Evolutionary conservation across 2,888 invertebrate species (phyloP).

Genomic region (Liopterus haemorrhoidalis): DNA sequence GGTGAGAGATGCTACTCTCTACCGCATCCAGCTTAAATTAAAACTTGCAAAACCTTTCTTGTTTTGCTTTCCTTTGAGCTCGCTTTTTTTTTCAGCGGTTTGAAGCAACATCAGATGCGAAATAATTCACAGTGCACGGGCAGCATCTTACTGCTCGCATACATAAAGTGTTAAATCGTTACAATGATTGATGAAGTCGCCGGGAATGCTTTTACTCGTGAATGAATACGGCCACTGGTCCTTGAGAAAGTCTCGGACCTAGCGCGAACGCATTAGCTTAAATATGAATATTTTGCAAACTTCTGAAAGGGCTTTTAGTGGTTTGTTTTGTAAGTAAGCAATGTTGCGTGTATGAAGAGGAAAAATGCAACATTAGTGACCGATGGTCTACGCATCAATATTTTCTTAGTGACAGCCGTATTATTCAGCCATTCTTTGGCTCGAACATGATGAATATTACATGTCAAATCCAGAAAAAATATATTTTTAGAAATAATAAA

Average conservation of each 20-base stretch:
- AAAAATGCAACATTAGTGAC: too few relatives aligned
- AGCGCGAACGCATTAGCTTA: constrained; percentile 20
- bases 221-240: too few relatives aligned
- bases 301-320: constrained; percentile 12
- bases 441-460: too few relatives aligned
- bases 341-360: too few relatives aligned
- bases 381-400: too few relatives aligned
- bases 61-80: constrained; percentile 28
- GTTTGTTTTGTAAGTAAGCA: constrained; percentile 24
- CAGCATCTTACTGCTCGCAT: constrained; percentile 7
- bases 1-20: constrained; percentile 6
- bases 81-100: constrained; percentile 26
- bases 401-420: too few relatives aligned
- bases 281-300: constrained; percentile 19
- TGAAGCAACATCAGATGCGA: constrained; percentile 27
- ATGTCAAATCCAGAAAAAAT: too few relatives aligned
- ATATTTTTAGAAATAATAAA: too few relatives aligned
- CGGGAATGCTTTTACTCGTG: constrained; percentile 22
- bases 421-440: too few relatives aligned
- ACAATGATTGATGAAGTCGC: constrained; percentile 23
- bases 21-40: constrained; percentile 21
- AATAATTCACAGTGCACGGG: constrained; percentile 17
- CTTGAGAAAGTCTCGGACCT: too few relatives aligned
- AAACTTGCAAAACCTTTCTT: constrained; percentile 26
- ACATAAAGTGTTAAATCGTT: constrained; percentile 23